Evolutionary conservation across 2,888 invertebrate species (phyloP).

Genomic region (Aphidoletes aphidimyza): DNA sequence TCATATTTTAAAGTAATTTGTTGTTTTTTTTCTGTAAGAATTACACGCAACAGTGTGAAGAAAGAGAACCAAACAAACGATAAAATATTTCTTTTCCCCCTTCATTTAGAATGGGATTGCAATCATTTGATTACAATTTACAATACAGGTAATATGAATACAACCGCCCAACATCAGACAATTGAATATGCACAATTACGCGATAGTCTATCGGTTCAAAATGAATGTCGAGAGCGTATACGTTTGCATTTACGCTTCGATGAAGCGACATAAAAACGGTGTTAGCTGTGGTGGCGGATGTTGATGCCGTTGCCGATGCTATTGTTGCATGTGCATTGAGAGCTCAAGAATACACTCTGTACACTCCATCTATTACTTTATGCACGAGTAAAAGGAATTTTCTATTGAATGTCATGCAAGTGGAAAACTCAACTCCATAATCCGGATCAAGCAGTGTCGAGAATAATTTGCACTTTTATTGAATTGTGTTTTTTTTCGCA

Average conservation of each 20-base stretch:
- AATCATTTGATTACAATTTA: background rate
- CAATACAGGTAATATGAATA: slow-evolving; percentile 44
- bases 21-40: background rate
- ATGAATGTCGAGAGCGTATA: background rate
- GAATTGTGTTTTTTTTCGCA: background rate
- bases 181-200: slow-evolving; percentile 51
- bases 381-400: slow-evolving; percentile 27
- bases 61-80: too few species aligned
- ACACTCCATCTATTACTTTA: too few species aligned
- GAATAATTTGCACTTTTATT: slow-evolving; percentile 45
- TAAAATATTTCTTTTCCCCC: too few species aligned
- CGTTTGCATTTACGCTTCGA: slow-evolving; percentile 33
- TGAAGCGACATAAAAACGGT: slow-evolving; percentile 46
- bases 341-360: background rate
- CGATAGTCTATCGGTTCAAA: slow-evolving; percentile 17
- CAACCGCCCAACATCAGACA: background rate
- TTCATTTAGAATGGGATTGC: background rate
- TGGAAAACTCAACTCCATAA: background rate
- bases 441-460: slow-evolving; percentile 43
- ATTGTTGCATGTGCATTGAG: background rate
- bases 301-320: too few species aligned
- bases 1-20: slow-evolving; percentile 25
- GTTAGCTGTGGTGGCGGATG: background rate
- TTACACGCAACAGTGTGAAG: slow-evolving; percentile 20
- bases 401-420: background rate